These are phyloP conservation scores for Empis stercorea DNA, from an alignment of 2,888 invertebrate genomes.

Conservation along the genomic window DNA sequence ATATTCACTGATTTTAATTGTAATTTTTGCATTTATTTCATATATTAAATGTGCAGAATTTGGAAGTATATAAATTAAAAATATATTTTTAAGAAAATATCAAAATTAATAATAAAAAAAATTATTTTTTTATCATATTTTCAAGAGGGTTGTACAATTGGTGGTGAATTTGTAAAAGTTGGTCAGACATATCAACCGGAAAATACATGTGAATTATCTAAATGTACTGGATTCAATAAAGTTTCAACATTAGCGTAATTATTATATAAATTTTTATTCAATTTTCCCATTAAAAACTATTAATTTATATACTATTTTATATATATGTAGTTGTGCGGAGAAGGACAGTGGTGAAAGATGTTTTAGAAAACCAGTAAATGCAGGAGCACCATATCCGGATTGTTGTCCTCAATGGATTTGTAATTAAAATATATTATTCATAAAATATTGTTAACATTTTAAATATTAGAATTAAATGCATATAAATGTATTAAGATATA, in stretches of 20 bases:
- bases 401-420: conserved; percentile 5
- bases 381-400: conserved; percentile 4
- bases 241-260: not conserved
- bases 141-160: not conserved
- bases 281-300: not conserved
- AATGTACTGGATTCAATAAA: conserved; percentile 1
- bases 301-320: not conserved
- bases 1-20: too few relatives aligned
- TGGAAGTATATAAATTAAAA: too few relatives aligned
- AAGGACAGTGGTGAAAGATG: conserved; percentile 1
- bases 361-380: conserved; percentile 1
- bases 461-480: not conserved
- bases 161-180: not conserved
- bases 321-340: conserved; percentile 1
- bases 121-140: too few relatives aligned
- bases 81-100: too few relatives aligned
- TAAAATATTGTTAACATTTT: too few relatives aligned
- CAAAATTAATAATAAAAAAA: too few relatives aligned
- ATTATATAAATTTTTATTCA: not conserved
- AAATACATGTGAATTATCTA: conserved; percentile 2
- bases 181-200: conserved; percentile 3
- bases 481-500: not conserved
- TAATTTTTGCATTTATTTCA: too few relatives aligned
- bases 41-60: too few relatives aligned
- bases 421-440: not conserved